Base-by-base conservation (phyloP, 1,140 invertebrate species). In the Hestina assimilis region DNA sequence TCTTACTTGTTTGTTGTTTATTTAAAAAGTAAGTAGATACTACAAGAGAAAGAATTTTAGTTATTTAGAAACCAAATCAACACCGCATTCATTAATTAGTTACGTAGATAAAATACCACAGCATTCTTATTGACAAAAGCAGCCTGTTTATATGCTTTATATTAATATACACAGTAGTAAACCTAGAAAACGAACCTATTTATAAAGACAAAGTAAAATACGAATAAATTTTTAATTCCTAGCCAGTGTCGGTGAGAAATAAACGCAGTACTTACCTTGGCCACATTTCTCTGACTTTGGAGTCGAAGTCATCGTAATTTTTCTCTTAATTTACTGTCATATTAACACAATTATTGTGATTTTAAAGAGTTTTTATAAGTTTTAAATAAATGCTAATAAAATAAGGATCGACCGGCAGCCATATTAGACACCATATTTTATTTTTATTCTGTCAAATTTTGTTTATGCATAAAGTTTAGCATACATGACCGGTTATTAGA, bases 271-370 rank as follows among this genome's bases (percentile, higher is more conserved):
- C 80, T 82, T 82, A 87, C 84, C 84, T 74, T 83, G 80, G 59
- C 72, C 75, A 50, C 74, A 83, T 87, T 84, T 87, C 52, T 87
- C 84, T 66, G 82, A 77, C 75, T 87, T 87, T 52, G 84, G 84
- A 74, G 84, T 87, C 52, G 84, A 87, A 83, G 79, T 85, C 84
- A 87, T 87, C 66, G 70, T 78, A 75, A 70, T 50, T 62, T 60
- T 54, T 64, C 60, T 58, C 55, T 72, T 53, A 63, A 53, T 64
- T 62, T 63, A 76, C 73, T 79, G 70, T 59, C 84, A 85, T 83
- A 81, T 83, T 87, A 81, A 69, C 66, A 72, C 62, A 60, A 56
- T 48, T 68, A 68, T 56, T 50, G 52, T 51, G 48, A 42, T 66
- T 66, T 63, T 53, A 21, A 11, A 35, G 29, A 59, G 31, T 50